Evolutionary conservation across 2,113 vertebrate species (phyloP).

Genomic region (Chaetorhynchus papuensis): DNA sequence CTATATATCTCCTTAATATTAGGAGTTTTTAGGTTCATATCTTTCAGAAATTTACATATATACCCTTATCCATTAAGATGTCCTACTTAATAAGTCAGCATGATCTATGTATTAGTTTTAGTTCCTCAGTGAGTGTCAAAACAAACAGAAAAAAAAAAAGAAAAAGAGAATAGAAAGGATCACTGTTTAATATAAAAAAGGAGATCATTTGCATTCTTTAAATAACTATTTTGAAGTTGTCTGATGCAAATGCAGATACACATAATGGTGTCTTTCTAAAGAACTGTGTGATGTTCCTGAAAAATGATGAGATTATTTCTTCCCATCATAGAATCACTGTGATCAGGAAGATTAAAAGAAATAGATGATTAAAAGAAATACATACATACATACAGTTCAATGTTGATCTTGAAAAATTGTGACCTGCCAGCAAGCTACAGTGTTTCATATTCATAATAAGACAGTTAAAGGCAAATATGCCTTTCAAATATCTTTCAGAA

Average conservation of each 20-base stretch:
- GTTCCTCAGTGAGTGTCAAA: neutral
- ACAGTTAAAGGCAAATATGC: neutral
- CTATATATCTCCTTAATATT: neutral
- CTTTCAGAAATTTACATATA: neutral
- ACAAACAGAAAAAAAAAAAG: neutral
- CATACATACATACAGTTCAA: neutral
- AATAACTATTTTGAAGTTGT: neutral
- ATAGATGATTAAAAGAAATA: slow-evolving; percentile 7
- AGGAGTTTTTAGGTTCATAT: neutral
- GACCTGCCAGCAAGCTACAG: neutral
- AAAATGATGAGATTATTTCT: slow-evolving; percentile 1
- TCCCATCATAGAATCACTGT: neutral
- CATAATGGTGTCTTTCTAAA: neutral
- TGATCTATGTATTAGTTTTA: neutral
- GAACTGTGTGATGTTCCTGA: neutral
- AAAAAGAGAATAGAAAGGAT: neutral
- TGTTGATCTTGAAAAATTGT: neutral
- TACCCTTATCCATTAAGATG: neutral
- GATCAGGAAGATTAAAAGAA: slow-evolving; percentile 44
- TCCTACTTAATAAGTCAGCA: neutral
- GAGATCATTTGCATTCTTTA: neutral
- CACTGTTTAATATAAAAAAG: neutral
- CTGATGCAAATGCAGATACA: neutral
- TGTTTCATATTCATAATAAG: neutral
- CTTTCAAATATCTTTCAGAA: neutral